Base-by-base conservation (phyloP, 2,888 invertebrate species). In the Drosophila melanosoma region DNA sequence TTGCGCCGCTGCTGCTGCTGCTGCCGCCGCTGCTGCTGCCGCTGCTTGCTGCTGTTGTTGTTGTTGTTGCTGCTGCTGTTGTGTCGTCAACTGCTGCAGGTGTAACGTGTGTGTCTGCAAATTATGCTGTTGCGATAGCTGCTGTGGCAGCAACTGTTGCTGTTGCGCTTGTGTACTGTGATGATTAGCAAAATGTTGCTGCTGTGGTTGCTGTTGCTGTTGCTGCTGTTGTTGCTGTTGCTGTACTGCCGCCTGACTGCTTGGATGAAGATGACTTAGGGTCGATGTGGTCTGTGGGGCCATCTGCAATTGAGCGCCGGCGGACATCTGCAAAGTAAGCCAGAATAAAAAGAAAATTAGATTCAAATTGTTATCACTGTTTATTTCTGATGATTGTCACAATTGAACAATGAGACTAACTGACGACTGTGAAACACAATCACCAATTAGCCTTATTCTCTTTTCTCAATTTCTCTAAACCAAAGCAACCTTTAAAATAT, bases 251-350 rank as follows among this genome's bases (percentile, higher is more conserved):
- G 87, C 74, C 78, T 81, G 78, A 76, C 76, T 79, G 74, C 82
- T 83, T 54, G 91, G 89, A 86, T 91, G 92, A 87, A 92, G 93
- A 91, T 93, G 93, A 90, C 91, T 91, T 92, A 92, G 89, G 88
- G 92, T 88, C 88, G 92, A 93, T 94, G 97, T 96, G 94, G 97
- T 96, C 96, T 97, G 97, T 94, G 97, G 97, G 96, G 97, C 97
- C 97, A 97, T 97, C 96, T 97, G 97, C 96, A 97, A 96, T 96
- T 97, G 97, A 95, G 97, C 96, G 95, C 97, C 97, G 96, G 97
- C 97, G 96, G 97, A 97, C 97, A 97, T 97, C 97, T 97, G 95
- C 12, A 91, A 91, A 91, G 36, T 26, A 42, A 67, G 23, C 48
- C 36, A 52, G 10, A 33, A 36, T 64, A 73, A 69, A 62, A 33